phyloP scores from a whole-genome alignment of 2,888 invertebrate genomes.

The Trachelus stipa region DNA sequence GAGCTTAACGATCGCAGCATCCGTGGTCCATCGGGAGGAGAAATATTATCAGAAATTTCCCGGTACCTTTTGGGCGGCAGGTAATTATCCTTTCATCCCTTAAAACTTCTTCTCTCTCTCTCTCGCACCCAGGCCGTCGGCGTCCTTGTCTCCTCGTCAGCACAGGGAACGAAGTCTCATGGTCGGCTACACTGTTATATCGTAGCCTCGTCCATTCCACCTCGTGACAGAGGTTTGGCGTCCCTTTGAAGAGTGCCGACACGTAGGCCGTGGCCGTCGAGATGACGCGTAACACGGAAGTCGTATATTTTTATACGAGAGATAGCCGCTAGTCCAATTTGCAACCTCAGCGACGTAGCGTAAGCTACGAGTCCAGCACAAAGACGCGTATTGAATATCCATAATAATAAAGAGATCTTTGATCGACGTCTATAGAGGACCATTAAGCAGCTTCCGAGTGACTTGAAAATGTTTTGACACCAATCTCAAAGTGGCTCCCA shows the following conservation, averaged over 20 bases:
- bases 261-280: slow-evolving; percentile 18
- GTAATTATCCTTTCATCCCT: neutral
- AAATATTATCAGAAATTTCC: neutral
- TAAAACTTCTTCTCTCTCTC: neutral
- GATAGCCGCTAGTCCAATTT: neutral
- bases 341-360: neutral
- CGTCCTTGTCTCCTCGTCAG: neutral
- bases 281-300: slow-evolving; percentile 31
- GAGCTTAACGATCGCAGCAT: neutral
- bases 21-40: neutral
- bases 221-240: slow-evolving; percentile 27
- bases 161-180: neutral
- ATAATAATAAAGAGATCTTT: neutral
- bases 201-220: slow-evolving; percentile 8
- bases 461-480: slow-evolving; percentile 42
- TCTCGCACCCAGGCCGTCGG: neutral
- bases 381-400: neutral
- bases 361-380: too few species aligned
- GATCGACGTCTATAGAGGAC: neutral
- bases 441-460: neutral
- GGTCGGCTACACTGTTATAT: neutral
- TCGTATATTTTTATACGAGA: slow-evolving; percentile 31
- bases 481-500: slow-evolving; percentile 27
- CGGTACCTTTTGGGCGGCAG: neutral
- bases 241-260: slow-evolving; percentile 42